Percentiles rank a stretch among this genome's conserved stretches.
These are phyloP conservation scores for Didymodactylos carnosus DNA, from an alignment of 2,888 invertebrate genomes.

Conservation along the genomic window DNA sequence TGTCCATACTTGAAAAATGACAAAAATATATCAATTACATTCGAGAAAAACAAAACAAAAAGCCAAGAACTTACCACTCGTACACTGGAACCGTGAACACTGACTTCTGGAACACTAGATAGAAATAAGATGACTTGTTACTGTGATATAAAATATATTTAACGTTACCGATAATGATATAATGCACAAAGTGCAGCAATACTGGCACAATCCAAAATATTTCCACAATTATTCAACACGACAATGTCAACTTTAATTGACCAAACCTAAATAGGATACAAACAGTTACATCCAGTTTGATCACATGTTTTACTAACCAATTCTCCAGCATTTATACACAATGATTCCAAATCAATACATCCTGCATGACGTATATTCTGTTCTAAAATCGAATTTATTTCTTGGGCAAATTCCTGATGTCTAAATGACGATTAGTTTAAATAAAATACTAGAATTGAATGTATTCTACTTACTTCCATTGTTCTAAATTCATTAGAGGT, in stretches of 20 bases:
- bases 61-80: neutral
- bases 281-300: neutral
- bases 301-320: neutral
- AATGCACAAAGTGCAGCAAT: constrained; percentile 69
- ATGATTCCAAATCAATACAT: constrained; percentile 71
- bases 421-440: neutral
- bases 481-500: constrained; percentile 64
- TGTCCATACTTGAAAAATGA: constrained; percentile 44
- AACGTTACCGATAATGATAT: constrained; percentile 45
- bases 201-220: constrained; percentile 64
- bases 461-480: constrained; percentile 38
- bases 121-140: neutral
- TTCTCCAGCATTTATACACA: constrained; percentile 77
- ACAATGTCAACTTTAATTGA: constrained; percentile 61
- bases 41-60: neutral
- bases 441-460: neutral
- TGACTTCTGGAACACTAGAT: constrained; percentile 33
- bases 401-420: constrained; percentile 10
- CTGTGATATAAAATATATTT: neutral
- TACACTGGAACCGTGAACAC: constrained; percentile 6
- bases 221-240: constrained; percentile 78
- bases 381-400: constrained; percentile 50
- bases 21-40: neutral
- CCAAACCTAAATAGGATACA: constrained; percentile 31
- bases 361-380: constrained; percentile 65